Base-by-base conservation (phyloP, 2,797 vertebrate genomes). In the Leuciscus waleckii region DNA sequence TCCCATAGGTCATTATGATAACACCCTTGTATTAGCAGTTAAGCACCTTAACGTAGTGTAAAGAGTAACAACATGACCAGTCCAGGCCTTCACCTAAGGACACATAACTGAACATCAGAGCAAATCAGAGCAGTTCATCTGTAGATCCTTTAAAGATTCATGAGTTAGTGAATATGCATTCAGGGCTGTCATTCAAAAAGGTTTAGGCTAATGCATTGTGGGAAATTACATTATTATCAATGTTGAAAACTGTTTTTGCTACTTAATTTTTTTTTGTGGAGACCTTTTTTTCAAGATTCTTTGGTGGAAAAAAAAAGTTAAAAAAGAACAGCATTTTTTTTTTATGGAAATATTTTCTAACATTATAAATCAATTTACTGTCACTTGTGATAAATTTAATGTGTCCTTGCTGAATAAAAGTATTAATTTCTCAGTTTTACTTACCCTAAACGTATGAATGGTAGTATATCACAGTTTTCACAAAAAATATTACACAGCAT, bases 151-250 rank as follows among this genome's bases (percentile, higher is more conserved):
- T 89, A 95, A 95, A 94, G 93, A 95, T 94, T 93, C 92, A 94
- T 92, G 92, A 93, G 93, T 95, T 93, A 94, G 93, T 93, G 94
- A 94, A 94, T 94, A 93, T 92, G 93, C 90, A 90, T 90, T 90
- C 77, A 90, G 90, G 88, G 92, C 92, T 93, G 94, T 94, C 94
- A 94, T 93, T 94, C 87, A 87, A 90, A 88, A 92, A 91, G 74
- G 83, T 87, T 89, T 87, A 90, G 81, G 89, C 89, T 83, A 92
- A 93, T 92, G 91, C 92, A 92, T 93, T 91, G 83, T 92, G 90
- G 88, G 89, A 90, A 92, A 92, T 91, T 32, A 58, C 46, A 39
- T 70, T 41, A 6, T 41, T 41, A 14, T 69, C 37, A 41, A 16
- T 41, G 37, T 70, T 5, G 1, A 46, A 46, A 29, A 1, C n/a